Evolutionary conservation across 2,113 vertebrate genomes (phyloP).

Genomic region (Lota lota): DNA sequence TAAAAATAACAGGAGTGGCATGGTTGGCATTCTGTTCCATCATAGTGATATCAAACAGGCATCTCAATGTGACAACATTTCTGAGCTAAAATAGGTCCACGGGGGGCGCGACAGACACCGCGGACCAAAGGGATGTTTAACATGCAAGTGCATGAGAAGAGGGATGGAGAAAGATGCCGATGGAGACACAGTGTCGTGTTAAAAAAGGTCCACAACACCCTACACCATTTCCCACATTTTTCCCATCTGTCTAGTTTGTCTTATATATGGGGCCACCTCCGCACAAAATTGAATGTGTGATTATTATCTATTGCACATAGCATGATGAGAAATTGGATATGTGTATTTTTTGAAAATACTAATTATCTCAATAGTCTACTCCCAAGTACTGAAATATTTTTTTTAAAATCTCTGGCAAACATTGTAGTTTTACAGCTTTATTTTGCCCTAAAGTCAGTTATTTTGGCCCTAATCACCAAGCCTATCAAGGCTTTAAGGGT

Average conservation of each 20-base stretch:
- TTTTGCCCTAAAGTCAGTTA: constrained; percentile 41
- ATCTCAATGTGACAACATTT: constrained; percentile 56
- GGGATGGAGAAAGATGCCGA: constrained; percentile 22
- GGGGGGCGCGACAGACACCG: constrained; percentile 31
- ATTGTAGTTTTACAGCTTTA: constrained; percentile 43
- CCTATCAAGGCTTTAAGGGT: constrained; percentile 44
- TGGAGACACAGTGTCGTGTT: neutral
- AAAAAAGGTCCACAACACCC: neutral
- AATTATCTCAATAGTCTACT: constrained; percentile 32
- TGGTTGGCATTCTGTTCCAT: constrained; percentile 51
- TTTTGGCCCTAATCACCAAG: constrained; percentile 28
- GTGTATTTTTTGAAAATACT: constrained; percentile 46
- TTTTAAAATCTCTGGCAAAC: constrained; percentile 46
- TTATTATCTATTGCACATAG: constrained; percentile 41
- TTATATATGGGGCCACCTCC: neutral
- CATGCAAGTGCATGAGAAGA: constrained; percentile 29
- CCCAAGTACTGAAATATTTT: constrained; percentile 23
- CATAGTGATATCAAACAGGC: constrained; percentile 55
- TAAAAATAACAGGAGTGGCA: constrained; percentile 68
- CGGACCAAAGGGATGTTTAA: constrained; percentile 32
- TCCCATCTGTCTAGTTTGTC: neutral
- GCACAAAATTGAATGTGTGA: constrained; percentile 21
- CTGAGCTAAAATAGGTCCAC: constrained; percentile 57
- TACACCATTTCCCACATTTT: neutral
- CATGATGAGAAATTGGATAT: constrained; percentile 40